These are phyloP conservation scores for Chymomyza procnemis DNA, from an alignment of 2,888 invertebrate species.

Conservation along the genomic window DNA sequence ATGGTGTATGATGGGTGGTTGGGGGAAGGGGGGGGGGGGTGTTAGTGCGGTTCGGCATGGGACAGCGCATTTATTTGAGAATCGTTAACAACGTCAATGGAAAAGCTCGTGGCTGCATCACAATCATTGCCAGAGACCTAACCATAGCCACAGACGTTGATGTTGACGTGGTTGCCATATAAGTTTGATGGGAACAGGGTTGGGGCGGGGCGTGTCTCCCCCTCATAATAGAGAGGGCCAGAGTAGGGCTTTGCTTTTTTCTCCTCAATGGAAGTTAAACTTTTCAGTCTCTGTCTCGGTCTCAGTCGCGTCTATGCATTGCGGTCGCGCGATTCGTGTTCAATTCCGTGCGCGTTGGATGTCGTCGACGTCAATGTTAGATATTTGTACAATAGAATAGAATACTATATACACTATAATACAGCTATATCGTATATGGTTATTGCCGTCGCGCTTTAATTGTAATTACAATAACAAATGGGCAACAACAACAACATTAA, in stretches of 20 bases:
- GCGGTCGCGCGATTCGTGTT: background rate
- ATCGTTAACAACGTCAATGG: slow-evolving; percentile 64
- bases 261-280: background rate
- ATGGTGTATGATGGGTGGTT: background rate
- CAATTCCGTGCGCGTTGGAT: slow-evolving; percentile 24
- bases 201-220: too few species aligned
- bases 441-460: background rate
- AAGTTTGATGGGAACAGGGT: too few species aligned
- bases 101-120: slow-evolving; percentile 14
- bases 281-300: background rate
- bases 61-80: slow-evolving; percentile 44
- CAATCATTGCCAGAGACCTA: slow-evolving; percentile 17
- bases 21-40: too few species aligned
- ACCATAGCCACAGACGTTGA: slow-evolving; percentile 1
- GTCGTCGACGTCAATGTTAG: slow-evolving; percentile 30
- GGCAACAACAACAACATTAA: background rate
- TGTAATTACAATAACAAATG: slow-evolving; percentile 1
- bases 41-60: background rate
- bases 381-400: background rate
- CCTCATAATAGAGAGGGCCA: too few species aligned
- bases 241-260: too few species aligned
- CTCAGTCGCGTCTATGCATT: background rate
- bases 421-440: background rate
- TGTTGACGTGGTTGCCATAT: background rate
- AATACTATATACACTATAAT: background rate